These are phyloP conservation scores for Ictidomys tridecemlineatus DNA, from an alignment of 2,113 vertebrate genomes.

Conservation along the genomic window DNA sequence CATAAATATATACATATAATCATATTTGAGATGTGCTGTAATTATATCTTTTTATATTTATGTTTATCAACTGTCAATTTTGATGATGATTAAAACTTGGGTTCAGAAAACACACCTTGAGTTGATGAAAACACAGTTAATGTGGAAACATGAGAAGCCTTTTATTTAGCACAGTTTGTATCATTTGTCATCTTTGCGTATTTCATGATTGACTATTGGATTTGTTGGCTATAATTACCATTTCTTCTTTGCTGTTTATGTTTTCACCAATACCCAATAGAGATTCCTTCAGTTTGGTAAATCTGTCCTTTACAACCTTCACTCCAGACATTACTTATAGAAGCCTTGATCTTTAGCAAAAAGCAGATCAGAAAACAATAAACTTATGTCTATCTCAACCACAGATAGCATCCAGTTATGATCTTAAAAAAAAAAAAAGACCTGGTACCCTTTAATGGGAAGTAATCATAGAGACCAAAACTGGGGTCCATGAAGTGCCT, in stretches of 20 bases:
- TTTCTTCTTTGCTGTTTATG: neutral
- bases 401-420: neutral
- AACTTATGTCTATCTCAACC: neutral
- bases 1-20: neutral
- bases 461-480: neutral
- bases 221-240: neutral
- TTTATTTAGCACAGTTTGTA: neutral
- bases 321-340: neutral
- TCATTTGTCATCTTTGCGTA: constrained; percentile 22
- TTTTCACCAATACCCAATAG: neutral
- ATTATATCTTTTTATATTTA: constrained; percentile 32
- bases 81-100: constrained; percentile 48
- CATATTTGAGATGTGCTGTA: constrained; percentile 35
- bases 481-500: neutral
- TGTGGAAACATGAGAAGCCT: neutral
- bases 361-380: neutral
- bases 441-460: neutral
- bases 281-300: neutral
- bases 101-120: neutral
- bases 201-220: neutral
- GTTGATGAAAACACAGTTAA: neutral
- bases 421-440: neutral
- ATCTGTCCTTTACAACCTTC: neutral
- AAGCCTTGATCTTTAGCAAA: neutral
- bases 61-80: constrained; percentile 45